Evolutionary conservation across 1,140 invertebrate species (phyloP), one percentile per base, ranked within the genome.

Genomic region (Nomia melanderi): DNA sequence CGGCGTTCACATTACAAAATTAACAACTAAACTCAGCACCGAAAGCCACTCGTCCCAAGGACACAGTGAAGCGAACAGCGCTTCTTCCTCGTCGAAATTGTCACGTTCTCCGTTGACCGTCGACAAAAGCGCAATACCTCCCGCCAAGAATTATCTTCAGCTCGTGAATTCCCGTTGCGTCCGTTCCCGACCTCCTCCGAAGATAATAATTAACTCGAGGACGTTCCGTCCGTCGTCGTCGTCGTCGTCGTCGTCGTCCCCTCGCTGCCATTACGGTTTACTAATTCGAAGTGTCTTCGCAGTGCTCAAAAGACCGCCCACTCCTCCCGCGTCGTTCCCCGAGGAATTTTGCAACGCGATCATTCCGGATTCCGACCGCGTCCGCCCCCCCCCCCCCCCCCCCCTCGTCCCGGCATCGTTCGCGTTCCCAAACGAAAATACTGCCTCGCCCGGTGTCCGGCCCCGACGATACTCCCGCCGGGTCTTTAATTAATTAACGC

Each of bases 401-500:
- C n/a, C n/a, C n/a, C n/a, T n/a, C 53, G 53, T 29, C 17, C 6
- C 17, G 5, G 20, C 44, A 7, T 47, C 17, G 44, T 14, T 56
- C 53, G 25, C 25, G 25, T 54, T 27, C 53, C 25, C 25, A 47
- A n/a, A 47, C 44, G 20, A 47, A 47, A 47, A 25, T 27, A 27
- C 12, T 54, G 25, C 11, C 23, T 27, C 25, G 53, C 3, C 27
- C 53, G 25, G 53, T 56, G 25, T 56, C 25, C 12, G 11, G 3
- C 2, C 0, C 25, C 12, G 25, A 56, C 53, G 23, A 27, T 8
- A 25, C 44, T 6, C 41, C 1, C 41, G 3, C 41, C 14, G 41
- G 7, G 11, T 27, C 53, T 56, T 56, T 56, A 27, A 56, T 27
- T 56, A 56, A 56, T 56, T 56, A 56, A 27, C 53, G 53, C 25